Conservation (phyloP, 2,797 vertebrate species). For the Parotocinclus haroldoi region DNA sequence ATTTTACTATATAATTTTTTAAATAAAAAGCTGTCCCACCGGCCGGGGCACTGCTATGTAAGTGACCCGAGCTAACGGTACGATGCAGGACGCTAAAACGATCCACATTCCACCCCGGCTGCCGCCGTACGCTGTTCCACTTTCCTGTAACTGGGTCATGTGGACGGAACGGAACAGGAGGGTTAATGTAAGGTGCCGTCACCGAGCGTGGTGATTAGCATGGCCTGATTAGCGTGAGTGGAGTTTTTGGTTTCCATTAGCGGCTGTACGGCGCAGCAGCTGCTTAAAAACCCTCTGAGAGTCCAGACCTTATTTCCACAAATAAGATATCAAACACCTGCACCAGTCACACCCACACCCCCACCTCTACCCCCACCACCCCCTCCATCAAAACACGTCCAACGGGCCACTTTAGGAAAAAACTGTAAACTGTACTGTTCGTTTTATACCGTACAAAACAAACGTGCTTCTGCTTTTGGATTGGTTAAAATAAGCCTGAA, state of each 20-base stretch:
- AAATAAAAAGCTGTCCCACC: no score
- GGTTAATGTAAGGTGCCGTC: conserved; percentile 26
- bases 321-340: conserved; percentile 33
- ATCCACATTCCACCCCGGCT: no score
- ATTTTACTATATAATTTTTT: no score
- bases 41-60: no score
- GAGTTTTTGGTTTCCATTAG: conserved; percentile 35
- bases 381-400: background rate
- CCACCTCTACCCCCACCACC: background rate
- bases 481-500: no score
- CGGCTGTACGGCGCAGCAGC: conserved; percentile 24
- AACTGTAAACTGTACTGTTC: no score
- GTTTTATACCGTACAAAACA: no score
- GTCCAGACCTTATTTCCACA: conserved; percentile 38
- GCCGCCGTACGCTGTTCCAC: no score
- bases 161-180: conserved; percentile 5
- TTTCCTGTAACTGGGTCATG: conserved; percentile 21
- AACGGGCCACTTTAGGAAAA: no score
- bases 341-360: background rate
- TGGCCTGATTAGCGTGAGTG: conserved; percentile 37
- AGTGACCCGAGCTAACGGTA: no score
- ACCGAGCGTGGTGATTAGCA: conserved; percentile 21
- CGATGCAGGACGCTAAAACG: no score
- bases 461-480: no score
- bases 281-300: conserved; percentile 28